phyloP scores from a whole-genome alignment of 2,113 vertebrate genomes.

The Phocoena phocoena region DNA sequence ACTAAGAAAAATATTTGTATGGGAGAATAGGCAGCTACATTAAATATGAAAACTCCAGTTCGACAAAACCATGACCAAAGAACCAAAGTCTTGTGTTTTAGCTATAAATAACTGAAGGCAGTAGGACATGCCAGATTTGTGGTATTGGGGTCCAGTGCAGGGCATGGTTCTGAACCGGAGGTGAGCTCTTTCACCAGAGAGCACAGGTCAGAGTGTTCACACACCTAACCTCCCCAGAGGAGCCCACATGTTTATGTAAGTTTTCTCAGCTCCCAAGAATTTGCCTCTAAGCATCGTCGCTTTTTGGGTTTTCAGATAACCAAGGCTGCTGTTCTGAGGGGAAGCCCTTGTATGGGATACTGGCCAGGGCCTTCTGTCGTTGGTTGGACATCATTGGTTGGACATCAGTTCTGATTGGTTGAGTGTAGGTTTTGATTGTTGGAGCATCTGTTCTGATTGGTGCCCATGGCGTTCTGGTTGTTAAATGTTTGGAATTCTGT shows the following conservation, averaged over 20 bases:
- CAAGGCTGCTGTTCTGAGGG: neutral
- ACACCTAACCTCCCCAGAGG: accelerated
- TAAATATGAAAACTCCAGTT: neutral
- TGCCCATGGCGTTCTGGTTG: accelerated
- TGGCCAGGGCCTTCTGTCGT: too few relatives aligned
- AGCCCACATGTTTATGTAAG: too few relatives aligned
- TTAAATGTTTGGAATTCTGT: neutral
- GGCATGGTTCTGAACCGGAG: neutral
- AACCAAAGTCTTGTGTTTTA: neutral
- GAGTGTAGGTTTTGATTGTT: neutral
- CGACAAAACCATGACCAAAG: neutral
- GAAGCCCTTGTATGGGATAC: too few relatives aligned
- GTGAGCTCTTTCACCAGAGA: neutral
- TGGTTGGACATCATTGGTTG: neutral
- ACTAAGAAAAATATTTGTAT: neutral
- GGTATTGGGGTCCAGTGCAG: neutral
- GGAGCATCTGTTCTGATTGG: neutral
- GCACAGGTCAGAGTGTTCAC: neutral
- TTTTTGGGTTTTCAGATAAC: neutral
- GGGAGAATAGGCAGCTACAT: neutral
- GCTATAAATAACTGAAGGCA: neutral
- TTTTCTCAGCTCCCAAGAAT: neutral
- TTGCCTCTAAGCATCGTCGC: accelerated
- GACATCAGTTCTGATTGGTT: neutral
- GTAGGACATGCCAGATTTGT: neutral